Percentiles rank a stretch among this genome's conserved stretches.
These are phyloP conservation scores for Neodiprion fabricii DNA, from an alignment of 1,140 invertebrate genomes.

Conservation along the genomic window DNA sequence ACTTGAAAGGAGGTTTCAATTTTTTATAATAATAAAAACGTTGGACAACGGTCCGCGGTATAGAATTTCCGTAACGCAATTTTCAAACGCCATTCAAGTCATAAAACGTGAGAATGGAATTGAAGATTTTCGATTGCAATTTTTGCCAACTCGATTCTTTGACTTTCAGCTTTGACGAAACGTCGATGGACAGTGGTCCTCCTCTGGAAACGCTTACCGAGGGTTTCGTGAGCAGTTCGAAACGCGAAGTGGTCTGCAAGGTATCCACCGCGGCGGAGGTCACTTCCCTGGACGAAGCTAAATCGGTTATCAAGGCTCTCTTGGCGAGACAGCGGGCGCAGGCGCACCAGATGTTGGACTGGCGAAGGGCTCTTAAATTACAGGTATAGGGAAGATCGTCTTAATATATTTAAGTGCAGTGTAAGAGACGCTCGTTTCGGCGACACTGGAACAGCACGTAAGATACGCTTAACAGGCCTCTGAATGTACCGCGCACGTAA, in stretches of 20 bases:
- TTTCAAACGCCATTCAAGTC: no score
- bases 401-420: neutral
- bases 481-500: no score
- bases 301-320: constrained; percentile 60
- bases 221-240: constrained; percentile 38
- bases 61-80: no score
- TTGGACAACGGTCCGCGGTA: no score
- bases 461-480: no score
- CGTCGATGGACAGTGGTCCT: constrained; percentile 55
- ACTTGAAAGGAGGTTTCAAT: no score
- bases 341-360: constrained; percentile 62
- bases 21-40: no score
- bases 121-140: no score
- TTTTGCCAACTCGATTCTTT: constrained; percentile 19
- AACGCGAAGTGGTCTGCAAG: constrained; percentile 25
- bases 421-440: neutral
- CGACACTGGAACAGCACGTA: neutral
- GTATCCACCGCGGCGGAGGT: constrained; percentile 50
- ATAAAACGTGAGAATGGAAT: no score
- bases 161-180: constrained; percentile 56
- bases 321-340: constrained; percentile 59
- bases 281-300: constrained; percentile 62
- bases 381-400: constrained; percentile 51
- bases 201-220: constrained; percentile 46
- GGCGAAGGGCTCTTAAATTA: constrained; percentile 62